phyloP scores from a whole-genome alignment of 2,113 vertebrate genomes.

The Trinectes maculatus region DNA sequence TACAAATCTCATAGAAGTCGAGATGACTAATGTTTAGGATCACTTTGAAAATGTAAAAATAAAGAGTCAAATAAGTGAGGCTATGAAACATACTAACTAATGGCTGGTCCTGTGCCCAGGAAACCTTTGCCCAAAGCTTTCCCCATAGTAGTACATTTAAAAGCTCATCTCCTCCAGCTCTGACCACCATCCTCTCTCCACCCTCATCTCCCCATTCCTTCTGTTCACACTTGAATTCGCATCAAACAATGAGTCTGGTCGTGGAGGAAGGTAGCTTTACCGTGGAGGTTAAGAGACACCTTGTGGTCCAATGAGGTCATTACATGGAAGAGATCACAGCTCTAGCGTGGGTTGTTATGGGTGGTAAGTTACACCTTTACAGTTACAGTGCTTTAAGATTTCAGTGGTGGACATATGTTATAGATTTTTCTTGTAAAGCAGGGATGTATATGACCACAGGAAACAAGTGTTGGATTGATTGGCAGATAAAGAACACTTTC shows the following conservation, averaged over 20 bases:
- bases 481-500: not conserved
- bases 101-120: not conserved
- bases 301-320: conserved; percentile 65
- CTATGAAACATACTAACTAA: not conserved
- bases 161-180: conserved; percentile 39
- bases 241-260: conserved; percentile 6
- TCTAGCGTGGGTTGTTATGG: not conserved
- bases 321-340: conserved; percentile 21
- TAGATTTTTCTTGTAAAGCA: not conserved
- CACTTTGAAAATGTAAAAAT: not conserved
- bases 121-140: conserved; percentile 17
- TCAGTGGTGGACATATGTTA: not conserved
- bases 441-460: not conserved
- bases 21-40: not conserved
- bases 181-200: conserved; percentile 18
- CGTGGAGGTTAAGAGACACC: conserved; percentile 79
- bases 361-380: not conserved
- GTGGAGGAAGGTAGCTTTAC: not conserved
- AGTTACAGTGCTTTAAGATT: not conserved
- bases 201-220: not conserved
- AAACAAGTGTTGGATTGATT: not conserved
- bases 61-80: not conserved
- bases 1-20: not conserved
- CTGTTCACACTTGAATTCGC: not conserved
- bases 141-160: not conserved